Conservation (phyloP, 2,113 vertebrate species). For the Dicerorhinus sumatrensis region DNA sequence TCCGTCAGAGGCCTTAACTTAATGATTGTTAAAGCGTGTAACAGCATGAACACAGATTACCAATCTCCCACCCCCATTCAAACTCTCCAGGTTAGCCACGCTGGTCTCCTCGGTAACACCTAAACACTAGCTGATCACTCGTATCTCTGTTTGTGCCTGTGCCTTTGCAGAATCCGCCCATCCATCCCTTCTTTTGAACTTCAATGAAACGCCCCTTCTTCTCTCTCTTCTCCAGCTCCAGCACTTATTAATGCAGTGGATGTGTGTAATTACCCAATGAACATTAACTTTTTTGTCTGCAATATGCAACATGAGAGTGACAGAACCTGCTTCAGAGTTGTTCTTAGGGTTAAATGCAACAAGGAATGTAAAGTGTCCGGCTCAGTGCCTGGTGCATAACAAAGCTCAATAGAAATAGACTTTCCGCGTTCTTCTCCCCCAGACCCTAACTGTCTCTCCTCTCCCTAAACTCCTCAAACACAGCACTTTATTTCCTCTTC, state of each 20-base stretch:
- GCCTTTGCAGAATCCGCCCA: neutral
- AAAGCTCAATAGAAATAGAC: neutral
- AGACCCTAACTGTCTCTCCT: neutral
- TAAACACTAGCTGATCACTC: neutral
- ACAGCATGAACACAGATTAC: neutral
- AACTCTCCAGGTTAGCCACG: neutral
- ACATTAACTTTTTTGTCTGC: neutral
- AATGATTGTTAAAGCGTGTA: neutral
- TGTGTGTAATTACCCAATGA: neutral
- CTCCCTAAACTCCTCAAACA: neutral
- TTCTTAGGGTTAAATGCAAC: constrained; percentile 25
- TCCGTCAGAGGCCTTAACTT: neutral
- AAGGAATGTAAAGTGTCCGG: constrained; percentile 28
- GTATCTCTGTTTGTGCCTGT: neutral
- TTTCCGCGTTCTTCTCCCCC: neutral
- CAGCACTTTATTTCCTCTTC: neutral
- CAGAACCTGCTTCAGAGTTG: neutral
- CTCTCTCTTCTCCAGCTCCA: neutral
- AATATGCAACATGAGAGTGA: neutral
- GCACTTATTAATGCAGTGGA: neutral
- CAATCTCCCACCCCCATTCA: neutral
- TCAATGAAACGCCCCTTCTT: neutral
- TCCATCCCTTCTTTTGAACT: neutral
- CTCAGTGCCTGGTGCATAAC: neutral
- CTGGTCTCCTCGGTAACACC: neutral